Evolutionary conservation across 2,888 invertebrate genomes (phyloP).

Genomic region (Coremacera marginata): DNA sequence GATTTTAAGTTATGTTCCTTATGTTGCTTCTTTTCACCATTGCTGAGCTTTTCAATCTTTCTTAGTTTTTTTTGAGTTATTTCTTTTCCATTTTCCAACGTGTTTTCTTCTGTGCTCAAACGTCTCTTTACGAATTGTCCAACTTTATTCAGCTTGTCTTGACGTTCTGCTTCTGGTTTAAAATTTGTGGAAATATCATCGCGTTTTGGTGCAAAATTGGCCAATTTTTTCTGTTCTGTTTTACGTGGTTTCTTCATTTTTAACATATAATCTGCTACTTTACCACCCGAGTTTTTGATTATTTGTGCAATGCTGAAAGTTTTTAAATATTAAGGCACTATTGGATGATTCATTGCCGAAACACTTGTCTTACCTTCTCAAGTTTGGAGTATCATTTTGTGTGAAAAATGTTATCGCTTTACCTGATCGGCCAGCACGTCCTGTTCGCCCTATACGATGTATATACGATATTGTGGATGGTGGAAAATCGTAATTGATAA

Average conservation of each 20-base stretch:
- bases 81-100: conserved; percentile 15
- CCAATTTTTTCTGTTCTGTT: conserved; percentile 69
- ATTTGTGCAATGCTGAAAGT: conserved; percentile 86
- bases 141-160: conserved; percentile 58
- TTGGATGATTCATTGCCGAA: neutral
- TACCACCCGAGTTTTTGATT: conserved; percentile 90
- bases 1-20: conserved; percentile 13
- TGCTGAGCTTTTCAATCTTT: conserved; percentile 42
- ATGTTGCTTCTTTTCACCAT: conserved; percentile 13
- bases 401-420: conserved; percentile 96
- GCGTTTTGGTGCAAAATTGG: conserved; percentile 75
- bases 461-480: conserved; percentile 90
- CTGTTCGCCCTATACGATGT: conserved; percentile 90
- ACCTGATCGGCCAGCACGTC: conserved; percentile 90
- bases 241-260: conserved; percentile 78
- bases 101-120: conserved; percentile 37
- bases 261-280: conserved; percentile 92
- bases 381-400: conserved; percentile 85
- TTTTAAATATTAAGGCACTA: neutral
- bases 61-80: conserved; percentile 41
- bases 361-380: conserved; percentile 78
- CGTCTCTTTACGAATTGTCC: conserved; percentile 47
- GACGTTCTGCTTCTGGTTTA: conserved; percentile 50
- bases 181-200: conserved; percentile 75
- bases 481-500: conserved; percentile 98